Evolutionary conservation across 1,140 invertebrate genomes (phyloP), one percentile per base, ranked within the genome.

Genomic region (Phymorhynchus buccinoides): DNA sequence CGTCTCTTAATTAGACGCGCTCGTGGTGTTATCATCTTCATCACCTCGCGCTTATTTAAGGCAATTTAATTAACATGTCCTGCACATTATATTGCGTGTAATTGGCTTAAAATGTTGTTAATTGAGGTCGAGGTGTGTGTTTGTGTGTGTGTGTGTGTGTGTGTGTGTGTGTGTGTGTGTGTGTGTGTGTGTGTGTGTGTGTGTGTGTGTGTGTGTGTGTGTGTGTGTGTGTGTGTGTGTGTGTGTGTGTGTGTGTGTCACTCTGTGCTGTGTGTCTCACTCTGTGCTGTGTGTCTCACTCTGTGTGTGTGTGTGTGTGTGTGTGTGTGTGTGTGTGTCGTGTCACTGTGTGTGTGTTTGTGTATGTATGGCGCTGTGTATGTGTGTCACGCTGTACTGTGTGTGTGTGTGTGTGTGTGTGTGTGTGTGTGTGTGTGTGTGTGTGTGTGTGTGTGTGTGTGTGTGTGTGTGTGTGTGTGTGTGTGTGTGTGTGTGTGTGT

Each of bases 361-460:
- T 30, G 62, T 66, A 27, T 30, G 62, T 66, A 27, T 27, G 62
- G 16, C 4, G 16, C 9, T 66, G 62, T 66, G 62, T 66, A 27
- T 27, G 16, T 66, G 62, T 66, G 62, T 27, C 9, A 16, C 9
- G 9, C 9, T 66, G 62, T 66, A 27, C 44, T 66, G 62, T 30
- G 62, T 66, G n/a, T 30, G 62, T 66, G 62, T 30, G 62, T 66
- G 62, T 30, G 62, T 66, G 62, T 66, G 62, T 66, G 62, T 66
- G 3, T 66, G 62, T 66, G 62, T 66, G 16, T 66, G 62, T 30
- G 62, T 66, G 62, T 30, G 62, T 66, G 16, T 30, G 7, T 66
- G 62, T 30, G 7, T 66, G 62, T 27, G 62, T 66, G 62, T 66
- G 62, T 66, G 62, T 66, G 62, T 66, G n/a, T 4, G 16, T 66